A percentile compares a stretch with the other conserved stretches of the same genome.
These are phyloP conservation scores for Pocillopora meandrina DNA, from an alignment of 92 coral and sea anemone genomes.

Conservation along the genomic window DNA sequence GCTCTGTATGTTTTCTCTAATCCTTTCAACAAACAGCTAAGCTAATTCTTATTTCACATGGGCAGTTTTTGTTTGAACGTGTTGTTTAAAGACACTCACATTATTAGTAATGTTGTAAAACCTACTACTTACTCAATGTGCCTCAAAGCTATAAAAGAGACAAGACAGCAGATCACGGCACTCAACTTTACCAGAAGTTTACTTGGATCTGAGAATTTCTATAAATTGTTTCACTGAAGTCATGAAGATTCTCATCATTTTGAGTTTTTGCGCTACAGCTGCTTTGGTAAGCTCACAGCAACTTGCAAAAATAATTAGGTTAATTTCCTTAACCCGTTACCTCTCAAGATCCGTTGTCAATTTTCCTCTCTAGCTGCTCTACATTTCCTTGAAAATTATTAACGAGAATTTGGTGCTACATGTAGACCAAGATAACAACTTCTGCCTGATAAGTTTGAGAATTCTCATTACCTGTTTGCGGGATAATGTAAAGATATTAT, in stretches of 20 bases:
- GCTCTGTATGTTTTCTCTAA: not conserved
- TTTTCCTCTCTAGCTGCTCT: too few relatives aligned
- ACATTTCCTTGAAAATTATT: too few relatives aligned
- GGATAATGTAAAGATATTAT: too few relatives aligned
- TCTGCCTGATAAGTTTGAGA: too few relatives aligned
- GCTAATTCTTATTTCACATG: not conserved
- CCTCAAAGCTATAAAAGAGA: not conserved
- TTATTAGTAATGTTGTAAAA: not conserved
- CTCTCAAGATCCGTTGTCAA: too few relatives aligned
- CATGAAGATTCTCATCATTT: slow-evolving; percentile 1
- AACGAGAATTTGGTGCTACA: too few relatives aligned
- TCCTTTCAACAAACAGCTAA: slow-evolving; percentile 3
- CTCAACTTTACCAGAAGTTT: not conserved
- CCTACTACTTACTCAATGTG: not conserved
- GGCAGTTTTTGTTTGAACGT: slow-evolving; percentile 6
- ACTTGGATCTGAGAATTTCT: not conserved
- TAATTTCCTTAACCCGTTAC: too few relatives aligned
- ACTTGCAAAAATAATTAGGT: not conserved
- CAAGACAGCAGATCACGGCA: not conserved
- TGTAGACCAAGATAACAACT: too few relatives aligned
- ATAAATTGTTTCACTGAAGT: not conserved
- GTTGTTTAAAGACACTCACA: not conserved
- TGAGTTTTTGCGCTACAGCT: not conserved
- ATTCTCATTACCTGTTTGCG: too few relatives aligned
- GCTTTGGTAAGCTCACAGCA: slow-evolving; percentile 10